These are phyloP conservation scores for Physocephala rufipes DNA, from an alignment of 2,888 invertebrate species.

Conservation along the genomic window DNA sequence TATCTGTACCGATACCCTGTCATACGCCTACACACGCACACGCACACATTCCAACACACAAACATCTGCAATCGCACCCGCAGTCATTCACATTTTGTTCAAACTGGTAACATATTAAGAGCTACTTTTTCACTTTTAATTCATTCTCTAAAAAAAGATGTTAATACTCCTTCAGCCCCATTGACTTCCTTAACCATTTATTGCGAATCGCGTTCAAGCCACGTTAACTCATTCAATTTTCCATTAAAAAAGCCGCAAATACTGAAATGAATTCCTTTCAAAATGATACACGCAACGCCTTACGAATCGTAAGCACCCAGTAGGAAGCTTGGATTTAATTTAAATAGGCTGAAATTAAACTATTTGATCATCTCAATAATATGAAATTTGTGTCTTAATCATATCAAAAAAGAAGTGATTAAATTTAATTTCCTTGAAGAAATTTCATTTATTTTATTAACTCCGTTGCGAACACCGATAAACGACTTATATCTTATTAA, in stretches of 20 bases:
- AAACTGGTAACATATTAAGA: constrained; percentile 55
- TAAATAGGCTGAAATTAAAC: no score
- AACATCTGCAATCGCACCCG: background rate
- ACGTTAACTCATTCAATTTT: constrained; percentile 27
- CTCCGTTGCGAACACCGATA: no score
- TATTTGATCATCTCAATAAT: no score
- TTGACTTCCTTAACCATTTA: background rate
- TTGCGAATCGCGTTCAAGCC: background rate
- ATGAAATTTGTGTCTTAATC: no score
- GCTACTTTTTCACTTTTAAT: constrained; percentile 50
- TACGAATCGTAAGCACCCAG: constrained; percentile 44
- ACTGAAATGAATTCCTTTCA: constrained; percentile 16
- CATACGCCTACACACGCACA: no score
- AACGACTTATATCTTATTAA: no score
- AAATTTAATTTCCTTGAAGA: no score
- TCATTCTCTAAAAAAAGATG: constrained; percentile 33
- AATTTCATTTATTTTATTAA: no score
- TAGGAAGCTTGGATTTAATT: no score
- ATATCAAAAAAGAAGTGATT: no score
- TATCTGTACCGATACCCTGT: background rate
- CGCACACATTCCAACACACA: background rate
- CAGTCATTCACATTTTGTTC: no score
- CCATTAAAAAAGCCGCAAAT: constrained; percentile 29
- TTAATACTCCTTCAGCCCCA: constrained; percentile 14
- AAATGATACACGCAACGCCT: constrained; percentile 33